These are phyloP conservation scores for Geopemphigus sp. DNA, from an alignment of 1,140 invertebrate genomes.

Conservation along the genomic window DNA sequence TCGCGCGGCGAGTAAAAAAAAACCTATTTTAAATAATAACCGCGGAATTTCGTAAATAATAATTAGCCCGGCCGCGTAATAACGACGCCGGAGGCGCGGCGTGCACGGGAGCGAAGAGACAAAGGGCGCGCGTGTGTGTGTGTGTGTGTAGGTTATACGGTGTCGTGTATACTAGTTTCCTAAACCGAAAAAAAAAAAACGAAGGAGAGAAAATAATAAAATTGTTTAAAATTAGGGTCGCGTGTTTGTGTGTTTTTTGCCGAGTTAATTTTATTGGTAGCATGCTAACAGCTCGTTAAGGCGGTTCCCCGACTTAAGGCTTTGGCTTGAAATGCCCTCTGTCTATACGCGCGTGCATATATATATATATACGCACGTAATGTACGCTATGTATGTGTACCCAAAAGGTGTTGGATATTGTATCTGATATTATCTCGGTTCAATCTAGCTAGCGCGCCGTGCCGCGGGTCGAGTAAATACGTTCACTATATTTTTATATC, in stretches of 20 bases:
- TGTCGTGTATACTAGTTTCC: constrained; percentile 1
- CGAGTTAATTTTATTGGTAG: constrained; percentile 47
- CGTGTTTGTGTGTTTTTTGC: constrained; percentile 47
- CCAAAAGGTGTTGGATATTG: constrained; percentile 49
- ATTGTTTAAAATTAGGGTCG: constrained; percentile 50
- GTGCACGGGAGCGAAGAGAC: constrained; percentile 24
- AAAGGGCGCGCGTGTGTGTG: neutral
- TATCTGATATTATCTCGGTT: constrained; percentile 47
- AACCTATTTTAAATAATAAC: neutral
- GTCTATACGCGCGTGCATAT: neutral
- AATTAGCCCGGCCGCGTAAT: constrained; percentile 7
- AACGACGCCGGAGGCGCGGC: neutral
- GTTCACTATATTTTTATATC: neutral
- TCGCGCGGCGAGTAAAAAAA: neutral
- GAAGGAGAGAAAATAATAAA: constrained; percentile 48
- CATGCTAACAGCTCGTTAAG: constrained; percentile 50
- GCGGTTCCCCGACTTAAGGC: constrained; percentile 46
- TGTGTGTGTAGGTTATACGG: neutral
- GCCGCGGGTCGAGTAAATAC: constrained; percentile 34
- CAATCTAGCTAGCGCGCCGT: constrained; percentile 23
- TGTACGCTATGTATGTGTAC: constrained; percentile 8
- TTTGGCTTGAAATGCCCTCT: constrained; percentile 38
- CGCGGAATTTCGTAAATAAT: constrained; percentile 25
- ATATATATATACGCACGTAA: too few species aligned
- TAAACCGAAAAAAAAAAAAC: constrained; percentile 20